phyloP scores from a whole-genome alignment of 2,113 vertebrate genomes.

The Bos javanicus region DNA sequence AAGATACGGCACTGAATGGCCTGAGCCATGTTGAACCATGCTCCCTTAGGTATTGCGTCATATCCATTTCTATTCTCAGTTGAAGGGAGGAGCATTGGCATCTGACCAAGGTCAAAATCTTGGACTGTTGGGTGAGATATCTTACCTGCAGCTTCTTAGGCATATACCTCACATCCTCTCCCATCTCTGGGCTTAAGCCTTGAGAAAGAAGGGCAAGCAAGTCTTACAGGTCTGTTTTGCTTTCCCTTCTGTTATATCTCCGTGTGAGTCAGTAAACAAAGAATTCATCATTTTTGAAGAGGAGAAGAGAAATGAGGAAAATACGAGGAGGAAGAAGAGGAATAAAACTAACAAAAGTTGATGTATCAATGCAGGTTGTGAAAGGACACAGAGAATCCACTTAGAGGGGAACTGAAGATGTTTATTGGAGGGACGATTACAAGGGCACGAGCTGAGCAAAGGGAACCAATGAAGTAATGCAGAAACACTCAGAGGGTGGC shows the following conservation, averaged over 20 bases:
- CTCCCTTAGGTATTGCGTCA: neutral
- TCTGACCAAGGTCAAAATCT: neutral
- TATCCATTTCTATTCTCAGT: neutral
- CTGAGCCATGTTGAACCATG: neutral
- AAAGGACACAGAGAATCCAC: neutral
- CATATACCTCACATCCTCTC: neutral
- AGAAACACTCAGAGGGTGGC: too few species aligned
- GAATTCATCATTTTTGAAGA: neutral
- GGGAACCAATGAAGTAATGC: neutral
- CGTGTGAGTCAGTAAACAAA: neutral
- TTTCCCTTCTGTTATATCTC: neutral
- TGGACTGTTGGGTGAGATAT: neutral
- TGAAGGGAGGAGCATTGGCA: neutral
- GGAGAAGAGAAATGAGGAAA: neutral
- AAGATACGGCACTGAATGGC: neutral
- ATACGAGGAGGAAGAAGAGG: neutral
- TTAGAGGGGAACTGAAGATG: neutral
- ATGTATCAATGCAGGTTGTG: neutral
- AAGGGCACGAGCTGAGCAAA: neutral
- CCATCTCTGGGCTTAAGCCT: neutral
- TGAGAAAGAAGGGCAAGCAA: neutral
- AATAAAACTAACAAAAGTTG: neutral
- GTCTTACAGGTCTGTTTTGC: neutral
- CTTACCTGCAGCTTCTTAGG: neutral
- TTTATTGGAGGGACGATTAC: neutral